Conservation (phyloP, 1,140 invertebrate genomes). For the Hylyphantes graminicola region DNA sequence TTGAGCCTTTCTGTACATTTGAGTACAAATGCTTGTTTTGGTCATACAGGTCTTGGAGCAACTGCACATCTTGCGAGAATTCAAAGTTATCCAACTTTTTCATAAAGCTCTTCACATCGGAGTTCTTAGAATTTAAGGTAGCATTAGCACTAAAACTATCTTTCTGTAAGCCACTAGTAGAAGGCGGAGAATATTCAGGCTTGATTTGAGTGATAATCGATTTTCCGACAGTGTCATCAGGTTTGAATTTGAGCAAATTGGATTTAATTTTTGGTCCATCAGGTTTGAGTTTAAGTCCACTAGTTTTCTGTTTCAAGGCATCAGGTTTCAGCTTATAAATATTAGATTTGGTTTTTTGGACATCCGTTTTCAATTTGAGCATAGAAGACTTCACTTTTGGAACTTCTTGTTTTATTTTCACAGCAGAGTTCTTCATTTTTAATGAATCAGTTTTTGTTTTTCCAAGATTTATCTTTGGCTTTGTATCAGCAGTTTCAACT, state of each 20-base stretch:
- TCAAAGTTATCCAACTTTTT: not conserved
- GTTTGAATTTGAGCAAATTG: not conserved
- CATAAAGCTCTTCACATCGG: not conserved
- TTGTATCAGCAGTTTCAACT: not conserved
- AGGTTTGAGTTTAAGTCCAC: conserved; percentile 1
- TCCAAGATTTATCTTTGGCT: not conserved
- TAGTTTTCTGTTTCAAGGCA: conserved; percentile 3
- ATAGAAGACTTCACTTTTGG: no score
- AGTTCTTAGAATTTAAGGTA: not conserved
- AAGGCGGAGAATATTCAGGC: not conserved
- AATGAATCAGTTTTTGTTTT: no score
- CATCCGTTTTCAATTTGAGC: no score
- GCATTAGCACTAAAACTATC: not conserved
- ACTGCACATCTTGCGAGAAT: not conserved
- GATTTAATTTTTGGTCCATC: conserved; percentile 5
- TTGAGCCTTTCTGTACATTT: not conserved
- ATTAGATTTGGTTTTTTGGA: not conserved
- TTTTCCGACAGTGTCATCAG: not conserved
- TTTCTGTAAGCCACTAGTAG: conserved; percentile 23
- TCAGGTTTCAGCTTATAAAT: conserved; percentile 8
- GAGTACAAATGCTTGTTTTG: not conserved
- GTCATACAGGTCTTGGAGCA: not conserved
- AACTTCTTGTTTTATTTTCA: no score
- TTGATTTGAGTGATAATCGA: not conserved
- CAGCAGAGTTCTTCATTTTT: no score